Conservation (phyloP, 35 echinoderm and acorn worm species). For the Heliocidaris tuberculata region DNA sequence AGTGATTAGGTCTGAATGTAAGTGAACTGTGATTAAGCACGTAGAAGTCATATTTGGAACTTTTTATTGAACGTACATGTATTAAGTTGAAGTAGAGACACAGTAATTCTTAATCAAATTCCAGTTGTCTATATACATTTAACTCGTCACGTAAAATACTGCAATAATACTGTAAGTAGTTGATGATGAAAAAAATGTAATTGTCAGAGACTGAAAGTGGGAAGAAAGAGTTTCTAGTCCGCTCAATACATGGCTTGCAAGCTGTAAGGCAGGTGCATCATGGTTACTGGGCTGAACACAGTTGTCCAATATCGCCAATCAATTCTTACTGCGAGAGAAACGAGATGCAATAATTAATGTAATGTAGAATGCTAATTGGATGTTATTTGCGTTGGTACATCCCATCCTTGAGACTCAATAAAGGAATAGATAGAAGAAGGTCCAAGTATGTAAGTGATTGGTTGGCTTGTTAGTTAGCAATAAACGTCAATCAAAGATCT, state of each 20-base stretch:
- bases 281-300: not conserved
- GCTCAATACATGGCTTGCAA: not conserved
- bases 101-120: no score
- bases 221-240: no score
- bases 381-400: not conserved
- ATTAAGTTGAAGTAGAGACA: no score
- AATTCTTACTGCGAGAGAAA: not conserved
- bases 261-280: not conserved
- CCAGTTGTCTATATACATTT: no score
- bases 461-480: constrained; percentile 20
- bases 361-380: constrained; percentile 33
- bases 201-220: no score
- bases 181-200: no score
- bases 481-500: constrained; percentile 27
- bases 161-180: no score
- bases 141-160: no score
- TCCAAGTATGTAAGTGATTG: not conserved
- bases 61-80: no score
- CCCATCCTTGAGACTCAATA: not conserved
- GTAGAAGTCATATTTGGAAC: no score
- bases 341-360: not conserved
- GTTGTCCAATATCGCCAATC: not conserved
- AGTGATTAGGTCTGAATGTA: no score
- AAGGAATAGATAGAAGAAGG: not conserved
- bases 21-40: no score